phyloP scores from a whole-genome alignment of 2,113 vertebrate genomes.

The Casuarius casuarius region DNA sequence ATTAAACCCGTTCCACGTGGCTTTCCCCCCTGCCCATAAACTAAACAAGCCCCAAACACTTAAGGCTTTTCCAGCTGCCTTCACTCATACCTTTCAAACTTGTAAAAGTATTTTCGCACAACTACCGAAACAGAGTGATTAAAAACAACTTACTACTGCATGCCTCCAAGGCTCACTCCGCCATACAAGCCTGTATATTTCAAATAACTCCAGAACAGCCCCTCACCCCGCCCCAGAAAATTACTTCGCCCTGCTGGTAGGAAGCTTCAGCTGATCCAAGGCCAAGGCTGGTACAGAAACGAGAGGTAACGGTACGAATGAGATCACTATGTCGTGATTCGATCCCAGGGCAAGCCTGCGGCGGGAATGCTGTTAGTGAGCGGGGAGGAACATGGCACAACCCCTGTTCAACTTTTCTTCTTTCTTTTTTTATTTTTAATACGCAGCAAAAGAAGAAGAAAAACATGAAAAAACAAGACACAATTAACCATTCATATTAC shows the following conservation, averaged over 20 bases:
- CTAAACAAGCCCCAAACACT: background rate
- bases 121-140: background rate
- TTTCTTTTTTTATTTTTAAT: background rate
- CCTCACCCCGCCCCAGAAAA: background rate
- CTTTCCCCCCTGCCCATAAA: background rate
- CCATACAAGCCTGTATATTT: background rate
- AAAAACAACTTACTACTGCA: background rate
- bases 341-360: background rate
- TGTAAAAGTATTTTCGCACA: background rate
- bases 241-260: background rate
- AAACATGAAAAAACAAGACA: background rate
- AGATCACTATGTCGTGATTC: background rate
- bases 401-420: background rate
- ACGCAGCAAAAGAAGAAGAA: background rate
- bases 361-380: background rate
- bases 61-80: background rate
- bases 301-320: background rate
- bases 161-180: background rate
- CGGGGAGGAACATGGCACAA: background rate
- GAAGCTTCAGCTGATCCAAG: background rate
- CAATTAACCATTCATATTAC: background rate
- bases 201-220: background rate
- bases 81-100: accelerated
- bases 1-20: background rate
- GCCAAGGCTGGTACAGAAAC: background rate